Percentiles rank a stretch among this genome's conserved stretches.
phyloP scores from a whole-genome alignment of 2,888 invertebrate genomes.

The Aplocera efformata region DNA sequence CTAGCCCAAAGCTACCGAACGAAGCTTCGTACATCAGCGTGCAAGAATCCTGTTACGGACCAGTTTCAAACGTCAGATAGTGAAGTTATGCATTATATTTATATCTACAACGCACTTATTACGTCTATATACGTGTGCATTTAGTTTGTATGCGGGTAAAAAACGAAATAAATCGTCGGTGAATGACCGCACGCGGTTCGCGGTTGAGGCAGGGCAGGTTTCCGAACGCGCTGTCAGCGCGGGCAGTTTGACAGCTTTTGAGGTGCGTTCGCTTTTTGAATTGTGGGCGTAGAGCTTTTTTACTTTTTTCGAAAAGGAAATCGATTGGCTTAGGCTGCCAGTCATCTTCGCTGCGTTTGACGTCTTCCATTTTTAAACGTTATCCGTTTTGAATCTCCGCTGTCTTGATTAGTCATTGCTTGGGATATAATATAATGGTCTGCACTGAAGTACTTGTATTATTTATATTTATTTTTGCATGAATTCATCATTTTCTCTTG shows the following conservation, averaged over 20 bases:
- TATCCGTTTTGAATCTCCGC: slow-evolving; percentile 24
- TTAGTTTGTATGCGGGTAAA: slow-evolving; percentile 73
- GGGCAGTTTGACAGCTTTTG: slow-evolving; percentile 77
- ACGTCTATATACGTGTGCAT: slow-evolving; percentile 48
- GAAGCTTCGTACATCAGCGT: slow-evolving; percentile 20
- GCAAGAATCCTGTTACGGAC: slow-evolving; percentile 59
- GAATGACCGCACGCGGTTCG: slow-evolving; percentile 58
- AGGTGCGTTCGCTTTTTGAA: slow-evolving; percentile 74
- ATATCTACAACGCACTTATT: slow-evolving; percentile 54
- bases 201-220: slow-evolving; percentile 70
- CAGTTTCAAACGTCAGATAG: slow-evolving; percentile 60
- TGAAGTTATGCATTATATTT: slow-evolving; percentile 62
- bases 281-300: slow-evolving; percentile 54
- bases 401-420: slow-evolving; percentile 34
- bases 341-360: slow-evolving; percentile 33
- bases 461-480: slow-evolving; percentile 9
- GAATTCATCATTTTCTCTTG: slow-evolving; percentile 5
- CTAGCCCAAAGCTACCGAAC: slow-evolving; percentile 49
- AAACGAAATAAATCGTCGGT: slow-evolving; percentile 72
- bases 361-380: slow-evolving; percentile 22
- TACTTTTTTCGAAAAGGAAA: slow-evolving; percentile 45
- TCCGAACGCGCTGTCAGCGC: slow-evolving; percentile 39
- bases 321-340: slow-evolving; percentile 56
- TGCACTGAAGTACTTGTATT: slow-evolving; percentile 1
- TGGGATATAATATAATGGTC: slow-evolving; percentile 1